Base-by-base conservation (phyloP, 1,140 invertebrate genomes). In the Neotoxoptera formosana region DNA sequence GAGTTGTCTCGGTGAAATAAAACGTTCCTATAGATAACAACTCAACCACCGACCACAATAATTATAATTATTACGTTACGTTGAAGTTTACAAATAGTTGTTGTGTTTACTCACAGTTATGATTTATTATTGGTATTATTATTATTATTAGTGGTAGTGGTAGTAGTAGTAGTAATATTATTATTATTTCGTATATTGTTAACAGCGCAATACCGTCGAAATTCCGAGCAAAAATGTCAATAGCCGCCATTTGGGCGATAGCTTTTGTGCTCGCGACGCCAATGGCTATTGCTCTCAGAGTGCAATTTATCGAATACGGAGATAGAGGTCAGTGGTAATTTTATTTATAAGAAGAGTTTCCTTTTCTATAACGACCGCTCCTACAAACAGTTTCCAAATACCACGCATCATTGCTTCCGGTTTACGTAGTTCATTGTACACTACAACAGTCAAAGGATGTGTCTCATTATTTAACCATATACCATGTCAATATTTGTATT, bases 241-340 rank as follows among this genome's bases (percentile, higher is more conserved):
- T 97, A 94, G 96, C 96, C 20, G 95, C 96, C 48, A 97, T 98
- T 95, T 98, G 97, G 97, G 91, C 96, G 0, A 94, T 97, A 91
- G 96, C 96, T 1, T 94, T 96, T 20, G 95, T 96, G 4, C 95
- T 97, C 56, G 97, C 97, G 0, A 95, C 96, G 0, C 97, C 97
- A 1, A 97, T 97, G 96, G 97, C 96, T 2, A 96, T 96, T 91
- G 96, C 96, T 1, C 96, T 96, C 94, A 95, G 96, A 84, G 97
- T 97, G 41, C 94, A 94, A n/a, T 83, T 94, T 1, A 94, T 95
- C 88, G 94, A 95, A 87, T 95, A 94, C 34, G 86, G 41, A 25
- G 95, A 95, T 34, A 90, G 94, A 81, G 94, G 94, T 94, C 94
- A 94, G 92, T 93, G 23, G 7, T 88, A 51, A 88, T 84, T 36